Evolutionary conservation across 2,113 vertebrate genomes (phyloP), one percentile per base, ranked within the genome.

Genomic region (Odontophorus gujanensis): DNA sequence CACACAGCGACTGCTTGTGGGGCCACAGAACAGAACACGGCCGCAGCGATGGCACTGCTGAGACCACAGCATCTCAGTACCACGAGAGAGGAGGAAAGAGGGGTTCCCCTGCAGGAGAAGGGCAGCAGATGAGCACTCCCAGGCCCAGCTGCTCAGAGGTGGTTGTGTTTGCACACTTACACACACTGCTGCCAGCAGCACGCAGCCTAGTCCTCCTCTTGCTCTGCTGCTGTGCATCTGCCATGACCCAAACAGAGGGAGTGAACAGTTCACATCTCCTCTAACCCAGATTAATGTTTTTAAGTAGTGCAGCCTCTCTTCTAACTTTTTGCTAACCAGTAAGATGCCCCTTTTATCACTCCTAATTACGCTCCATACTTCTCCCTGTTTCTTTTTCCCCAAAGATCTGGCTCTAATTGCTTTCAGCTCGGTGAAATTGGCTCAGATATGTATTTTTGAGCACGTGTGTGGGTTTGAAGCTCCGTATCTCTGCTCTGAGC

Each of bases 321-420:
- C 32, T 58, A 85, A 79, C 47, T 59, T 91, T 55, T 47, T 55
- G 28, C 17, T 38, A 95, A 36, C 63, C 21, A 30, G 24, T 26
- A 68, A 87, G 82, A 91, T 50, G 79, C 66, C 74, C 79, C 79
- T 80, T 83, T 55, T 32, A 90, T 74, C 87, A 38, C 55, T 76
- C 63, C 85, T 87, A 92, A 92, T 87, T 91, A 94, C 0, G n/a
- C 50, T 61, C 82, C 50, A 26, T 17, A 0, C 14, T 65, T 43
- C 68, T 61, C 59, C 24, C 63, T 32, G 13, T 76, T 51, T 85
- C 51, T 34, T 90, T 95, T 80, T 96, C 93, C 95, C 85, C 82
- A 53, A 90, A 71, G 92, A 94, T 81, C 92, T 81, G 85, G 47
- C 61, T 82, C 6, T 94, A 95, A 91, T 95, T 96, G 95, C 93